Conservation (phyloP, 2,797 vertebrate genomes). For the Microchirus variegatus region DNA sequence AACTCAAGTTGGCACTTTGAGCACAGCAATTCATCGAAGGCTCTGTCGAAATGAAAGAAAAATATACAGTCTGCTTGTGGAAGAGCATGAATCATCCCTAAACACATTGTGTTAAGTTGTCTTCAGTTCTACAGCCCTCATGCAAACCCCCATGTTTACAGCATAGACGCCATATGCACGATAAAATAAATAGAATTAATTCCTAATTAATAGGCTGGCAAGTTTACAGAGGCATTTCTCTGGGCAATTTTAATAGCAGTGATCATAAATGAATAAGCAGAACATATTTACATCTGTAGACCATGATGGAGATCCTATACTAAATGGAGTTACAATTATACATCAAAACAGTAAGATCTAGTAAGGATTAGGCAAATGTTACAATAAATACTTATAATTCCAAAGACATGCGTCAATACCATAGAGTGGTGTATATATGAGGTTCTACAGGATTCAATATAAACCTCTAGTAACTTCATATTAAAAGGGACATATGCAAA, state of each 20-base stretch:
- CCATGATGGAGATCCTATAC: too few relatives aligned
- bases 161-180: neutral
- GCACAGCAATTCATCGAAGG: slow-evolving; percentile 36
- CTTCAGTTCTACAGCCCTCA: slow-evolving; percentile 10
- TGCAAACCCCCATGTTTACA: neutral
- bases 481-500: too few relatives aligned
- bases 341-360: neutral
- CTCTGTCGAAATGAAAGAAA: slow-evolving; percentile 57
- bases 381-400: neutral
- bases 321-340: too few relatives aligned
- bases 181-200: too few relatives aligned
- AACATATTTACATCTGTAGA: neutral
- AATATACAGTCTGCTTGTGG: slow-evolving; percentile 50
- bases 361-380: neutral
- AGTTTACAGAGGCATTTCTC: neutral
- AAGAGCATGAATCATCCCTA: slow-evolving; percentile 37
- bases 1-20: slow-evolving; percentile 60
- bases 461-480: too few relatives aligned
- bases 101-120: slow-evolving; percentile 34
- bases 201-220: neutral
- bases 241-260: neutral
- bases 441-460: neutral
- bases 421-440: neutral
- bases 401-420: too few relatives aligned
- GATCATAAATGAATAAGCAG: too few relatives aligned